phyloP scores from a whole-genome alignment of 1,140 invertebrate genomes.

The Panagrolaimus sp. region DNA sequence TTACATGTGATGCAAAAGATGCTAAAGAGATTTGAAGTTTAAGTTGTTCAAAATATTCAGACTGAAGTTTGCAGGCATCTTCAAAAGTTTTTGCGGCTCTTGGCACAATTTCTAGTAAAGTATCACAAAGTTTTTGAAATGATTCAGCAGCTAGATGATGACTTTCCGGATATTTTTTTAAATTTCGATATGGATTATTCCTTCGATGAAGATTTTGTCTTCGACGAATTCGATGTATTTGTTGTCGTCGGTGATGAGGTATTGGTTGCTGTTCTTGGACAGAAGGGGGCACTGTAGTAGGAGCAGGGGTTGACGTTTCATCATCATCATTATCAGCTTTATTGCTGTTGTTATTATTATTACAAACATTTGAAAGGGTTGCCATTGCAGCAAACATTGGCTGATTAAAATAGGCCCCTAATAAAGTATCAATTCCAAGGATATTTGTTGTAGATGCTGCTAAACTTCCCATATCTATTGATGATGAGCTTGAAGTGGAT shows the following conservation, averaged over 20 bases:
- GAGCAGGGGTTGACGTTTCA: background rate
- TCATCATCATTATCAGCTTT: too few species aligned
- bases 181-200: background rate
- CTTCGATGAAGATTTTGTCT: too few species aligned
- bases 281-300: background rate
- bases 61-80: constrained; percentile 9
- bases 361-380: background rate
- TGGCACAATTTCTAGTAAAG: background rate
- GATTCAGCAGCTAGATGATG: background rate
- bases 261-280: background rate
- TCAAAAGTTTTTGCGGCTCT: constrained; percentile 2
- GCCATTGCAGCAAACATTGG: constrained; percentile 9
- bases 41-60: background rate
- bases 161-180: background rate
- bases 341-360: background rate
- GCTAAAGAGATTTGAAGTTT: background rate
- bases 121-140: background rate
- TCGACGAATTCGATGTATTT: too few species aligned
- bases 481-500: background rate
- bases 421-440: constrained; percentile 1
- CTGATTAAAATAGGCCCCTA: constrained; percentile 6
- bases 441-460: background rate
- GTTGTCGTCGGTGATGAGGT: background rate
- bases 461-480: background rate
- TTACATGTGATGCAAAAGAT: background rate